Base-by-base conservation (phyloP, 2,797 vertebrate genomes). In the Oryzias sinensis region DNA sequence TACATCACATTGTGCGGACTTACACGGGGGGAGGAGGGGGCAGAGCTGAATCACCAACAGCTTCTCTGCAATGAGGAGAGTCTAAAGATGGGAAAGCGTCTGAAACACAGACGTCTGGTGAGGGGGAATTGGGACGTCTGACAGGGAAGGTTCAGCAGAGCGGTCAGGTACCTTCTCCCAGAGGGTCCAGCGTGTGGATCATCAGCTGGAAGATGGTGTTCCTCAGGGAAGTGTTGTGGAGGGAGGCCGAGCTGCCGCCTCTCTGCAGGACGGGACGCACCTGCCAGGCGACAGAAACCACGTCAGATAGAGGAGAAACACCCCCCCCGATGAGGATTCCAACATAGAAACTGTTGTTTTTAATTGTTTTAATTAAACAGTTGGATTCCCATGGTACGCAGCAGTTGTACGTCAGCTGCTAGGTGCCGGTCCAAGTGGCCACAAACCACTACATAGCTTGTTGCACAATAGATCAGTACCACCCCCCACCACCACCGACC, bases 171-270 rank as follows among this genome's bases (percentile, higher is more conserved):
- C 95, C 95, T 91, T 93, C 92, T 70, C 93, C 89, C 78, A 97
- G 85, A 14, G 94, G 94, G 80, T 97, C 93, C 87, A 97, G 87
- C 0, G 94, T 96, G 88, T 93, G 93, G 77, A 96, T 93, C 94
- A 96, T 95, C 81, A 97, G 92, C 68, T 95, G 93, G 82, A 93
- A 94, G 87, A 96, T 92, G 89, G 93, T 94, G 88, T 74, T 91
- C 5, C 95, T 89, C 81, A 94, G 87, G 4, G 93, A 95, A 1
- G 93, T 91, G 91, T 96, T 96, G 89, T 97, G 95, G 41, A 97
- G 92, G 16, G 95, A 97, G 50, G 94, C 91, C 0, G 91, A 90
- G 88, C 94, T 96, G 82, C 93, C 92, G 17, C 92, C 95, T 65
- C 93, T 82, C 85, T 93, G 93, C 64, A 96, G 88, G 69, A 77